Base-by-base conservation (phyloP, 2,888 invertebrate genomes). In the Agonopterix alstromeriana region DNA sequence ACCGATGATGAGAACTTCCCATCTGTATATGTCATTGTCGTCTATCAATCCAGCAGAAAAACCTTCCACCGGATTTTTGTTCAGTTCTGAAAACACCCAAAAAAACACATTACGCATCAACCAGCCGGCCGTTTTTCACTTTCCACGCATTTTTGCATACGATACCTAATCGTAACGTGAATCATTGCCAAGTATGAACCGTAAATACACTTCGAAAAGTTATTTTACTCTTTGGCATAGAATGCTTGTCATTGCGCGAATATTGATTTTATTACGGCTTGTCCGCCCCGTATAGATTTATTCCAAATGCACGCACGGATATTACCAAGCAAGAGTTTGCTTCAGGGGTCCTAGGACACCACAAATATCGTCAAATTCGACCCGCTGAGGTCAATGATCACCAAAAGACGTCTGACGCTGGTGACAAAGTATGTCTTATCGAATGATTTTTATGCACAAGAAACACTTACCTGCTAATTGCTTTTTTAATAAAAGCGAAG, bases 1-100 rank as follows among this genome's bases (percentile, higher is more conserved):
- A 70, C 99, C 99, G 90, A 99, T 98, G 82, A 99, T 98, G 71
- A 99, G 94, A 69, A 99, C 98, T 93, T 99, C 98, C 99, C 99
- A 99, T 92, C 97, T 94, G 90, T 97, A 99, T 86, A 99, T 98
- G 90, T 99, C 98, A 93, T 97, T 96, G 91, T 99, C 99, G 90
- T 99, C 98, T 87, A 98, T 97, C 69, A 99, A 93, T 69, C 99
- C 99, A 87, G 99, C 99, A 89, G 99, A 99, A 92, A 99, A 99
- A 71, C 99, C 99, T 93, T 99, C 98, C 48, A 99, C 98, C 80
- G 99, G 98, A 92, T 98, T 98, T 91, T 98, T 98, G 90, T 97
- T 97, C 79, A 99, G 90, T 93, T 99, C 99, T 98, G 91, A 66
- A 94, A 93, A 2, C 8, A 45, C 10, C 14, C 3, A 38, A 10